Evolutionary conservation across 2,888 invertebrate genomes (phyloP), one percentile per base, ranked within the genome.

Genomic region (Oscheius sp.): DNA sequence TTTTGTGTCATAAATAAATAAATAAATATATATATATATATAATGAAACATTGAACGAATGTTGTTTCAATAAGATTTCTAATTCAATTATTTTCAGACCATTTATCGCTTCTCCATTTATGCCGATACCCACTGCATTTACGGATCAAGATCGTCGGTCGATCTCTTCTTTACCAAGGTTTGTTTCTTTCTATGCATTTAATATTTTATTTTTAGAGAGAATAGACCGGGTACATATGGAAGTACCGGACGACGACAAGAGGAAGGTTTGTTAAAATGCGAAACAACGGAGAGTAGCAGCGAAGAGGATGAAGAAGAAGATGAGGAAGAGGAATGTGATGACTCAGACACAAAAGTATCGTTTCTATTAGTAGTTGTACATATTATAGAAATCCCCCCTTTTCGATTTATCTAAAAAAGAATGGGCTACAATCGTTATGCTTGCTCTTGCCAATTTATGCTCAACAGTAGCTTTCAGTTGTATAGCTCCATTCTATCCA

Each of bases 401-500:
- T 47, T 47, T 70, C 36, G 64, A 69, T 8, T 49, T 78, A 32
- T 68, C 73, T 2, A 57, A 64, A 36, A 74, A 74, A 36, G 80
- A 85, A 71, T 80, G 78, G 72, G 71, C 76, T 4, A 81, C 83
- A 0, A 76, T 85, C 41, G 73, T 74, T 6, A 85, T 86, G 86
- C 65, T 85, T 17, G 81, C 83, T 17, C 57, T 85, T 22, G 83
- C 85, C 24, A 85, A 85, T 56, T 63, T 85, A 32, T 86, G 84
- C 72, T 79, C 79, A 22, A 86, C 85, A 2, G 77, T 85, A 9
- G 85, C 84, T 4, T 85, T 85, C 70, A 77, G 78, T 26, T 85
- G 84, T 62, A 86, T 85, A 38, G 85, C 85, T 4, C 85, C 85
- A 8, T 85, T 85, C 61, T 85, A 85, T 66, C 85, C 85, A 8